Percentiles rank a stretch among this genome's conserved stretches.
phyloP scores from a whole-genome alignment of 2,113 vertebrate species.

The Zingel zingel region DNA sequence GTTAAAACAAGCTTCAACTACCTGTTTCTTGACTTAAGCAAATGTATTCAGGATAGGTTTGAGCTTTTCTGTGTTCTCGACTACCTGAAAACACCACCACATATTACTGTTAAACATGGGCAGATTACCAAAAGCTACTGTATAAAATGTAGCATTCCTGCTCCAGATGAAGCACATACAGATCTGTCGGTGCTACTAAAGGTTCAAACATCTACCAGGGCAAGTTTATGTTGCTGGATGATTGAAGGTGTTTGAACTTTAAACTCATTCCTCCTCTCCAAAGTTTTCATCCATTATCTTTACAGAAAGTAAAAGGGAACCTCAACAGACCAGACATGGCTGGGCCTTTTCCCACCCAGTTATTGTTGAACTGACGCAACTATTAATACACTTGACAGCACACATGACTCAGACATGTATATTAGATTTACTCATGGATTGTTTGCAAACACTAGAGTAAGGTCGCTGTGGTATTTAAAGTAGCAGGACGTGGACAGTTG shows the following conservation, averaged over 20 bases:
- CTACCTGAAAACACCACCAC: not conserved
- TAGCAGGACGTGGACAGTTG: not conserved
- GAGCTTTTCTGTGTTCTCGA: not conserved
- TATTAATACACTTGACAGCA: conserved; percentile 16
- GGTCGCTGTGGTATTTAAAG: not conserved
- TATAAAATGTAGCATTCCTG: not conserved
- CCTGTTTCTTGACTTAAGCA: conserved; percentile 26
- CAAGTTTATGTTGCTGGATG: not conserved
- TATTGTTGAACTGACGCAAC: not conserved
- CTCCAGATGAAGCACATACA: not conserved
- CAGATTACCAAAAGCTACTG: not conserved
- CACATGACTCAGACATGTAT: conserved; percentile 11
- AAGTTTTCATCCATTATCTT: not conserved
- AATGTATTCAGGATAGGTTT: not conserved
- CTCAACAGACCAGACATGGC: not conserved
- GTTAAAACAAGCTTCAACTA: conserved; percentile 5
- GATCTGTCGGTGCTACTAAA: not conserved
- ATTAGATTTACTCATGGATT: not conserved
- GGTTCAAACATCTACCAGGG: not conserved
- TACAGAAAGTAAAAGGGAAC: not conserved
- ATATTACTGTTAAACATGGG: not conserved
- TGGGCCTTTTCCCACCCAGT: not conserved
- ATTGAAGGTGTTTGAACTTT: not conserved
- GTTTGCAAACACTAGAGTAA: conserved; percentile 13
- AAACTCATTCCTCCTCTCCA: too few species aligned